These are phyloP conservation scores for Ramphastos sulfuratus DNA, from an alignment of 2,113 vertebrate genomes.

Conservation along the genomic window DNA sequence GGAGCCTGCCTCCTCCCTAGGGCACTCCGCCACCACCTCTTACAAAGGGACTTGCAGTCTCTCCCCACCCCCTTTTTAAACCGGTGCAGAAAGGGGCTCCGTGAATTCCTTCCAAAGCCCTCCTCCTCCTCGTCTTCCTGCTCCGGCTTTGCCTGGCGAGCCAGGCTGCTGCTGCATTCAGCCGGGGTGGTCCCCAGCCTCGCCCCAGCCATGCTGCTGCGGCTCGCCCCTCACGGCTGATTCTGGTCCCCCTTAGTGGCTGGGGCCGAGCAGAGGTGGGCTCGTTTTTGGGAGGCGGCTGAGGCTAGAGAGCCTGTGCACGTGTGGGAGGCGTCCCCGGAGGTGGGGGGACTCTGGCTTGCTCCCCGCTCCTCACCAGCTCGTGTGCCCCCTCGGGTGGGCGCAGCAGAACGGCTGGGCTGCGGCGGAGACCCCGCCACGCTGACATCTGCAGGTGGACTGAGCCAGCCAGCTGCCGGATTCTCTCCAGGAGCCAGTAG, in stretches of 20 bases:
- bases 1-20: not conserved
- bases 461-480: not conserved
- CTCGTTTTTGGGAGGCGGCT: not conserved
- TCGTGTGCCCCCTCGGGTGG: conserved; percentile 13
- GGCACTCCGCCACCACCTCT: not conserved
- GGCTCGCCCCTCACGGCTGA: not conserved
- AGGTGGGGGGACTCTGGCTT: not conserved
- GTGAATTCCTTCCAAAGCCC: conserved; percentile 36
- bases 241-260: conserved; percentile 3
- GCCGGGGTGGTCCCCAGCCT: conserved; percentile 40
- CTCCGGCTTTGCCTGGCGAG: not conserved
- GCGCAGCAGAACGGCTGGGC: conserved; percentile 37
- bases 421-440: conserved; percentile 65
- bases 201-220: conserved; percentile 53
- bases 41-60: not conserved
- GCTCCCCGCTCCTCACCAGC: not conserved
- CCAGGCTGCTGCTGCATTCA: conserved; percentile 37
- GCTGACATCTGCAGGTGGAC: conserved; percentile 39
- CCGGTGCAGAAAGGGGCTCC: not conserved
- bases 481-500: not conserved
- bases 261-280: conserved; percentile 26
- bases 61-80: conserved; percentile 30
- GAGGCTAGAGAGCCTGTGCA: not conserved
- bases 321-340: conserved; percentile 24
- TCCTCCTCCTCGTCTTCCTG: not conserved